A percentile compares a stretch with the other conserved stretches of the same genome.
Evolutionary conservation across 2,113 vertebrate species (phyloP).

Genomic region (Scolopax mira): DNA sequence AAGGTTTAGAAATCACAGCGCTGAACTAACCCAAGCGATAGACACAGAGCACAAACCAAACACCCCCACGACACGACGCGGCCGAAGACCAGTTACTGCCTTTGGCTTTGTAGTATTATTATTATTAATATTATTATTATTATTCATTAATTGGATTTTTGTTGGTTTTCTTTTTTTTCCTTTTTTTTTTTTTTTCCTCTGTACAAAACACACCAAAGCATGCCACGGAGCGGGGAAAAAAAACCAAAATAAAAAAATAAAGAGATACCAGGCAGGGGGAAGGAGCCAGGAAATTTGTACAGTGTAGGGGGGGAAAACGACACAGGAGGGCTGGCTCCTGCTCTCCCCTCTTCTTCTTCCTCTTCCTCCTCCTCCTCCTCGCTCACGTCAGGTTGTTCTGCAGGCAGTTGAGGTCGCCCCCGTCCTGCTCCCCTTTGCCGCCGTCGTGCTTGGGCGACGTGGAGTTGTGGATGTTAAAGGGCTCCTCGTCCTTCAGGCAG

Average conservation of each 20-base stretch:
- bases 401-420: constrained; percentile 88
- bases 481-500: constrained; percentile 89
- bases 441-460: constrained; percentile 91
- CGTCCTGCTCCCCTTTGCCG: constrained; percentile 87
- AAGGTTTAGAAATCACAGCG: constrained; percentile 94
- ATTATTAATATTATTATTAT: neutral
- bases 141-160: neutral
- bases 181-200: constrained; percentile 64
- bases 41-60: constrained; percentile 68
- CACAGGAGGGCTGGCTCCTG: neutral
- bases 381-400: constrained; percentile 95
- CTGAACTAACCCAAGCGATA: constrained; percentile 68
- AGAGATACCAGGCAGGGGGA: neutral
- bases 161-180: too few species aligned
- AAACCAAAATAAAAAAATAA: neutral
- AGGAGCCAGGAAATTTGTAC: constrained; percentile 28
- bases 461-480: constrained; percentile 94
- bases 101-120: constrained; percentile 47
- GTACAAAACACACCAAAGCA: constrained; percentile 95
- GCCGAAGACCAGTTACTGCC: neutral
- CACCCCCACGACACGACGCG: constrained; percentile 57
- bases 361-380: neutral
- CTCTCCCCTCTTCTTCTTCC: neutral
- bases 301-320: neutral
- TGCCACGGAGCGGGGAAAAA: constrained; percentile 79